Conservation (phyloP, 2,797 vertebrate species). For the Argya squamiceps region DNA sequence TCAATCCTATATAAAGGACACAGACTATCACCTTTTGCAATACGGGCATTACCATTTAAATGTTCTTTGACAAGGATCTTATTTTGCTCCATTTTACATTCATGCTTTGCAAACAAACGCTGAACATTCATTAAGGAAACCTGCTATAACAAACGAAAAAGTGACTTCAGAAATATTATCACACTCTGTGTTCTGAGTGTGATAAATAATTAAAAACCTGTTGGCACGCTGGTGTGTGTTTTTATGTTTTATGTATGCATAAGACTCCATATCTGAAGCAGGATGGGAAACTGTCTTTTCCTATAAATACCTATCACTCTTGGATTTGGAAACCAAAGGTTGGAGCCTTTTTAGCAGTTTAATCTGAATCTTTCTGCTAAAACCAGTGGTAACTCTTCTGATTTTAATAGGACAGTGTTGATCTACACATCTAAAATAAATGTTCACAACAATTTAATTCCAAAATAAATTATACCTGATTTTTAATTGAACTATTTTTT, state of each 20-base stretch:
- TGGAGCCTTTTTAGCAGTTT: neutral
- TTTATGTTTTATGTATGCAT: slow-evolving; percentile 60
- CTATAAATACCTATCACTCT: neutral
- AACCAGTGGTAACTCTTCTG: neutral
- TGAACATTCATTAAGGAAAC: slow-evolving; percentile 31
- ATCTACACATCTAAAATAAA: neutral
- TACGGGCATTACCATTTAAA: slow-evolving; percentile 46
- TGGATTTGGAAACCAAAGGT: neutral
- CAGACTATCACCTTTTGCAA: neutral
- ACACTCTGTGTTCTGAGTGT: neutral
- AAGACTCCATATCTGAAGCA: slow-evolving; percentile 25
- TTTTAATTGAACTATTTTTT: neutral
- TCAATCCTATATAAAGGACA: neutral
- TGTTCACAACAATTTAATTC: neutral
- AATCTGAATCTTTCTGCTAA: neutral
- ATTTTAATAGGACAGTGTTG: neutral
- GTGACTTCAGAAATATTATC: slow-evolving; percentile 18
- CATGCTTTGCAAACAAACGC: slow-evolving; percentile 42
- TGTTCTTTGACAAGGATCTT: slow-evolving; percentile 46
- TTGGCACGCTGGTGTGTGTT: slow-evolving; percentile 30
- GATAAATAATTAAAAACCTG: slow-evolving; percentile 72
- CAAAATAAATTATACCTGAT: neutral
- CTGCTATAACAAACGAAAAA: neutral
- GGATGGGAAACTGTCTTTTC: slow-evolving; percentile 13
- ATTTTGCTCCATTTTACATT: slow-evolving; percentile 35